Evolutionary conservation across 1,140 invertebrate species (phyloP).

Genomic region (Saccostrea echinata): DNA sequence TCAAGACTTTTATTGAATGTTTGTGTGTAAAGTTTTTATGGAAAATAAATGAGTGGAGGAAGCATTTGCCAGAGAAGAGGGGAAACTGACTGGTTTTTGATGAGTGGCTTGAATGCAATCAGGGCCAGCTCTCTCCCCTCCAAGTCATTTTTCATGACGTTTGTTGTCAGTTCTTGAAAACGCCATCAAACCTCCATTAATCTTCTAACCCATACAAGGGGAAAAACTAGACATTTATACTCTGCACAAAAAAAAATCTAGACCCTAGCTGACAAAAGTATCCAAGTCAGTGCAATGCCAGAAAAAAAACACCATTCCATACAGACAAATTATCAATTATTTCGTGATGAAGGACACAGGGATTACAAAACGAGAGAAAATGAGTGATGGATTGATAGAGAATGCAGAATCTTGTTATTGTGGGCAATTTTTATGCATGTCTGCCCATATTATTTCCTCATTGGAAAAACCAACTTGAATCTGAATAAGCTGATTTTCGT

Average conservation of each 20-base stretch:
- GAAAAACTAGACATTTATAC: slow-evolving; percentile 23
- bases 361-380: slow-evolving; percentile 2
- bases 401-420: slow-evolving; percentile 30
- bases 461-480: background rate
- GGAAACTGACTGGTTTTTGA: slow-evolving; percentile 22
- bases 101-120: slow-evolving; percentile 30
- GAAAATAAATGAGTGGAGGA: slow-evolving; percentile 20
- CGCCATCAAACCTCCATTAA: slow-evolving; percentile 33
- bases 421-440: slow-evolving; percentile 26
- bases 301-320: slow-evolving; percentile 5
- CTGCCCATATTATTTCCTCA: slow-evolving; percentile 31
- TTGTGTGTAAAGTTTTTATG: slow-evolving; percentile 7
- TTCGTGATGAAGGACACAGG: background rate
- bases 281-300: background rate
- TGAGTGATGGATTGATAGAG: slow-evolving; percentile 10
- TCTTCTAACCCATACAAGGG: slow-evolving; percentile 9
- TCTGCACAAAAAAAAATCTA: background rate
- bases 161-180: slow-evolving; percentile 20
- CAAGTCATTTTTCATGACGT: slow-evolving; percentile 20
- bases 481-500: slow-evolving; percentile 23
- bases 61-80: background rate
- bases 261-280: slow-evolving; percentile 7
- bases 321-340: slow-evolving; percentile 30
- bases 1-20: slow-evolving; percentile 27
- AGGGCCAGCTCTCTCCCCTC: slow-evolving; percentile 15